Evolutionary conservation across 2,113 vertebrate species (phyloP).

Genomic region (Condylura cristata): DNA sequence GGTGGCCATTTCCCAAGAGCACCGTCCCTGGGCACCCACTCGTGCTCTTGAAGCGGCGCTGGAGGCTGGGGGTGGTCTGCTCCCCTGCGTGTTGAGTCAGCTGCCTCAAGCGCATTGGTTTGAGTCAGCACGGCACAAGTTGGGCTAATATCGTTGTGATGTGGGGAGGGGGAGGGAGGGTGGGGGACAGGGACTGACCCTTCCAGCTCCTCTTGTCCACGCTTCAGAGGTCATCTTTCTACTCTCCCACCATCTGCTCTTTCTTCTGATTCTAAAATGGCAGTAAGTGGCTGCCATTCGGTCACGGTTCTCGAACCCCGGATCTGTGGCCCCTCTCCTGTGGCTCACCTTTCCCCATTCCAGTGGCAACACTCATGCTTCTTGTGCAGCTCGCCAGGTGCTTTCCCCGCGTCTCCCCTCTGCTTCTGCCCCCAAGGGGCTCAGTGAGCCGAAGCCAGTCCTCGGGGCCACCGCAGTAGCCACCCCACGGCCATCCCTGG

Average conservation of each 20-base stretch:
- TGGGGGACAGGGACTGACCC: not conserved
- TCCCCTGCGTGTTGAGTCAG: not conserved
- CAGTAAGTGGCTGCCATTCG: no score
- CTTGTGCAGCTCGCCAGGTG: not conserved
- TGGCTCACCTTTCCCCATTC: no score
- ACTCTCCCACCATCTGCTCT: not conserved
- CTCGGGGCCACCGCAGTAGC: not conserved
- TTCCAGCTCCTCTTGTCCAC: not conserved
- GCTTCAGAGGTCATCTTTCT: not conserved
- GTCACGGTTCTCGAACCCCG: no score
- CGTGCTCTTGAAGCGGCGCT: not conserved
- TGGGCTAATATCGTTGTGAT: not conserved
- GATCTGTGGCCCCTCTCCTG: not conserved
- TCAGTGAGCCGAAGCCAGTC: fast-evolving
- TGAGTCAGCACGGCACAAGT: not conserved
- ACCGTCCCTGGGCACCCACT: no score
- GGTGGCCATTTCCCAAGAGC: not conserved
- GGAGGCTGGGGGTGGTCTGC: not conserved
- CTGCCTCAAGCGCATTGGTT: no score
- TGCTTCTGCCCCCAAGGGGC: not conserved
- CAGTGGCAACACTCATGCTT: no score
- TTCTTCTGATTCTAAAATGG: not conserved
- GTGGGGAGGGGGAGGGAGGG: no score
- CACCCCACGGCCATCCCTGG: not conserved
- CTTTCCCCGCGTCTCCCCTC: no score